Conservation (phyloP, 2,888 invertebrate genomes). For the Camptogramma bilineatum region DNA sequence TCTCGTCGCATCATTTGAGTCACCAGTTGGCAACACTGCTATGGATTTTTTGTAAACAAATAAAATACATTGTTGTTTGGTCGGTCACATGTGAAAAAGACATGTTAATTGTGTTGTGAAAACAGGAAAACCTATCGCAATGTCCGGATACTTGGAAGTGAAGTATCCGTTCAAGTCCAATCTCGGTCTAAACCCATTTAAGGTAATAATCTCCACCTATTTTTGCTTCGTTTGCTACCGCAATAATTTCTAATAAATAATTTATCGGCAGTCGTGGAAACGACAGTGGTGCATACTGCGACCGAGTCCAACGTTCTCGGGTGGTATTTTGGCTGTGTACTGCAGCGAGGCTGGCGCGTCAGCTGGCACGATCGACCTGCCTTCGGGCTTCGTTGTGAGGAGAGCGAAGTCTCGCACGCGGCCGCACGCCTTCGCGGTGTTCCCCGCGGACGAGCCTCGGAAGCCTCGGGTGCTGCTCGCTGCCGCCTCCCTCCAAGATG, state of each 20-base stretch:
- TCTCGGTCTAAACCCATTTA: constrained; percentile 87
- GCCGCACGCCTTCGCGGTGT: constrained; percentile 89
- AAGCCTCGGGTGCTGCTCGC: constrained; percentile 88
- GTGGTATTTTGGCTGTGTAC: constrained; percentile 84
- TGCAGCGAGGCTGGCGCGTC: constrained; percentile 80
- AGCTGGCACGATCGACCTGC: constrained; percentile 83
- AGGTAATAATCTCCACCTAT: constrained; percentile 68
- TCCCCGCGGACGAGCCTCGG: constrained; percentile 82
- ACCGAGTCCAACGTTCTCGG: constrained; percentile 82
- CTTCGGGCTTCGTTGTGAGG: constrained; percentile 85
- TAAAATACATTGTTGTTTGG: constrained; percentile 12
- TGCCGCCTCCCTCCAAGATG: constrained; percentile 87
- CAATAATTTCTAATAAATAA: constrained; percentile 38
- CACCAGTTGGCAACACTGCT: constrained; percentile 14
- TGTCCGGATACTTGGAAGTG: constrained; percentile 87
- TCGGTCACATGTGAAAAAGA: constrained; percentile 49
- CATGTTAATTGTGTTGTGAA: constrained; percentile 38
- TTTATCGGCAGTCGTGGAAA: constrained; percentile 85
- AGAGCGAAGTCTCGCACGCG: constrained; percentile 89
- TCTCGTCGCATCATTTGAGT: not conserved
- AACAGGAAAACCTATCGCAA: constrained; percentile 36
- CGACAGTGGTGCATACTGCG: constrained; percentile 88
- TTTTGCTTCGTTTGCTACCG: not conserved
- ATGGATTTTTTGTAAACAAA: constrained; percentile 29
- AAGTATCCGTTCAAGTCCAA: constrained; percentile 87